phyloP scores from a whole-genome alignment of 2,888 invertebrate genomes.

The Calameuta pallipes region DNA sequence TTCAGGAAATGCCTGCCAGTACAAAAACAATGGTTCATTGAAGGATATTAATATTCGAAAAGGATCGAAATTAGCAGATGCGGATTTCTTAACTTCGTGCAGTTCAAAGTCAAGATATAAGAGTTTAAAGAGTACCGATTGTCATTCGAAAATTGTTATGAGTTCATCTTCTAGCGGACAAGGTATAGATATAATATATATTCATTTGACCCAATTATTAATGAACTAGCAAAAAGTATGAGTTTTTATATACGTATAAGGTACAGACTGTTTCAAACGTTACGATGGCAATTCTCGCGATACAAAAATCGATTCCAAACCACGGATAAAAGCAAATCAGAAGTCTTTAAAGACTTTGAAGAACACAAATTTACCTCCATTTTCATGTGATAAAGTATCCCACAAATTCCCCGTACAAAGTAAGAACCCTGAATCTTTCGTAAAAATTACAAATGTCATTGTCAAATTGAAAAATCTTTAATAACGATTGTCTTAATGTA shows the following conservation, averaged over 20 bases:
- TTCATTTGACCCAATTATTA: neutral
- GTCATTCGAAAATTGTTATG: neutral
- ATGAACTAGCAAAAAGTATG: neutral
- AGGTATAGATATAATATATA: neutral
- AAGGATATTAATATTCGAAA: neutral
- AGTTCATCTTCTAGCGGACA: neutral
- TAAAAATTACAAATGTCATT: neutral
- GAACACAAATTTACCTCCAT: neutral
- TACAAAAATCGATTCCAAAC: neutral
- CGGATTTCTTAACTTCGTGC: neutral
- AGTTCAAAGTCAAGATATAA: neutral
- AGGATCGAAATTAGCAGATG: neutral
- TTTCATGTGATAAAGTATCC: neutral
- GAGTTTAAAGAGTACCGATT: neutral
- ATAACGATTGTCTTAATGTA: too few species aligned
- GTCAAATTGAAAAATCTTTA: neutral
- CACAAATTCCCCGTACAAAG: neutral
- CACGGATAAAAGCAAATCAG: neutral
- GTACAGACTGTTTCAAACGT: neutral
- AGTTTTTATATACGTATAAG: neutral
- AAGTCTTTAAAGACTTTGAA: neutral
- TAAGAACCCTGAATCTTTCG: neutral
- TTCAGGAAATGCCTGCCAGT: neutral
- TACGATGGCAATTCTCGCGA: neutral
- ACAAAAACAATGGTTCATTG: neutral